Base-by-base conservation (phyloP, 2,113 vertebrate genomes). In the Vanacampus margaritifer region DNA sequence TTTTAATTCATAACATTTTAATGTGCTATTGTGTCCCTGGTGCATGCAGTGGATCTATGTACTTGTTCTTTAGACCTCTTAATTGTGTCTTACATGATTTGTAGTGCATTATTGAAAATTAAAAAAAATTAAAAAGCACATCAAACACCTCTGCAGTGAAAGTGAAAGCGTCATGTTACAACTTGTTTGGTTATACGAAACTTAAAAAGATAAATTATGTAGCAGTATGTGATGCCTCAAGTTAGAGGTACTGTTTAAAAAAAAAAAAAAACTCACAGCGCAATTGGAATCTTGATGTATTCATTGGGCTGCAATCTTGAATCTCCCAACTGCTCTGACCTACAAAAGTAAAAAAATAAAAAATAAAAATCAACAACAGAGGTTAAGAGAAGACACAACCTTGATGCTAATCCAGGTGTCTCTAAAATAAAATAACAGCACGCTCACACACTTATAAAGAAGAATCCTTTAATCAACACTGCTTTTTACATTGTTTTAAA, bases 1-100 rank as follows among this genome's bases (percentile, higher is more conserved):
- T 72, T 73, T 76, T 64, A n/a, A n/a, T 37, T 17, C 35, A 78
- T 88, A 87, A 84, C 71, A 69, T 64, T 83, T 62, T 86, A 84
- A 79, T 80, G 82, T 86, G 76, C 61, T 87, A 69, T 86, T 78
- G 84, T 87, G 78, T 35, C 75, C 84, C 82, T 51, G 54, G 79
- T 91, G 92, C 92, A 92, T 93, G 91, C 86, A 76, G 69, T 68
- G 86, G 87, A 77, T 77, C 89, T 84, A 70, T 83, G 75, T 75
- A 85, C 72, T 81, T 81, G 80, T 86, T 87, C 81, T 82, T 82
- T 76, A 77, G 65, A 81, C 56, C 69, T 86, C 83, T 87, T 85
- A 78, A 62, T 82, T 87, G 83, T 80, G 86, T 90, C 87, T 87
- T 86, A n/a, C 68, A 71, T 88, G 83, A 91, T 90, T 89, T 92